Base-by-base conservation (phyloP, 1,140 invertebrate species). In the Drosophila leontia region DNA sequence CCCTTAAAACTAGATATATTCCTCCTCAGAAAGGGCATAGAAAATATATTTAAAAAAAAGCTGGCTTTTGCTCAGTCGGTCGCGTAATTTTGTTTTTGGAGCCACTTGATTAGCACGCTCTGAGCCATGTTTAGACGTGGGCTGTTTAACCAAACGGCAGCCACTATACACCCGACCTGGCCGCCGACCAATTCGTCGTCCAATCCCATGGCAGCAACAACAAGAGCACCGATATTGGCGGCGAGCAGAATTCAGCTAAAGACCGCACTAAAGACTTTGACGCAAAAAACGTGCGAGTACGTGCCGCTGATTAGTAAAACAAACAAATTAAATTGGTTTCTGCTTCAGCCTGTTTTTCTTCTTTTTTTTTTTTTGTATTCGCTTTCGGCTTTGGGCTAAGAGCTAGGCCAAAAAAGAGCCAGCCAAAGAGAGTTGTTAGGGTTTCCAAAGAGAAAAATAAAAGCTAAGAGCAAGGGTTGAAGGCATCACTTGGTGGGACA, bases 61-160 rank as follows among this genome's bases (percentile, higher is more conserved):
- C 80, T 68, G 72, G 59, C 64, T 71, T 74, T 86, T 86, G 82
- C 48, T 81, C 82, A 85, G 44, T 85, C 64, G 78, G 61, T 86
- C 82, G 82, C 78, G 82, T 85, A 85, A 85, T 85, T 86, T 85
- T 78, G 45, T 70, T 67, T 76, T 80, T 78, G 70, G 74, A 70
- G 69, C 82, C 80, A 85, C 70, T 86, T 86, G 82, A 86, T 86
- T 86, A 86, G 82, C 82, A 86, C 82, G 82, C 83, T 86, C 67
- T 82, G 75, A 86, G 83, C 83, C 82, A 86, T 79, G 83, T 80
- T 86, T 86, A 85, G 85, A 86, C 83, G 83, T 86, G 83, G 83
- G 76, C 79, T 86, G 83, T 69, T 86, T 86, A 78, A 75, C 82
- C 82, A 85, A 85, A 82, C 78, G 82, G 48, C 69, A 64, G 77